phyloP scores from a whole-genome alignment of 1,140 invertebrate species.

The Hycleus cichorii region DNA sequence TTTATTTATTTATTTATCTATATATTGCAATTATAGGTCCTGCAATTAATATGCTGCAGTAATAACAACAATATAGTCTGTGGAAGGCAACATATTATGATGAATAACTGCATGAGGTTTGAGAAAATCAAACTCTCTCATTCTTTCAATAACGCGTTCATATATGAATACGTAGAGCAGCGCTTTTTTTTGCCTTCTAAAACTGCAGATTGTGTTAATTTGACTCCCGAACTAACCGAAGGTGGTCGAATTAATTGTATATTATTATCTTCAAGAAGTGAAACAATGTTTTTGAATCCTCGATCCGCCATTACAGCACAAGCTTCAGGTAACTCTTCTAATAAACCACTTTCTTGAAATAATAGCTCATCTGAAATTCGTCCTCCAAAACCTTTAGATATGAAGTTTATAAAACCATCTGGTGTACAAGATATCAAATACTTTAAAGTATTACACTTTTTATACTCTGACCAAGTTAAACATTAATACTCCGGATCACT shows the following conservation, averaged over 20 bases:
- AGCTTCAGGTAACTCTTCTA: slow-evolving; percentile 27
- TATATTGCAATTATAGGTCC: slow-evolving; percentile 13
- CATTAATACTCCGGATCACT: slow-evolving; percentile 17
- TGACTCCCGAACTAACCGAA: slow-evolving; percentile 20
- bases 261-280: slow-evolving; percentile 24
- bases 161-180: slow-evolving; percentile 24
- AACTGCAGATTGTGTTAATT: slow-evolving; percentile 19
- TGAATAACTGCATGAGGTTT: slow-evolving; percentile 30
- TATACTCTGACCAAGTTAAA: slow-evolving; percentile 37
- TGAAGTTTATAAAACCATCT: slow-evolving; percentile 38
- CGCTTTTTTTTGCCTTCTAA: slow-evolving; percentile 18
- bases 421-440: slow-evolving; percentile 38
- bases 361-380: slow-evolving; percentile 29
- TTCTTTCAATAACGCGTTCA: slow-evolving; percentile 22
- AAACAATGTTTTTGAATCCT: slow-evolving; percentile 39
- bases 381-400: slow-evolving; percentile 36
- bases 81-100: slow-evolving; percentile 19
- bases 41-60: slow-evolving; percentile 28
- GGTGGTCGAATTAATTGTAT: slow-evolving; percentile 33
- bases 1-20: too few species aligned
- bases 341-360: slow-evolving; percentile 31
- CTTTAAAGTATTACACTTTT: slow-evolving; percentile 40
- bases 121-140: slow-evolving; percentile 24
- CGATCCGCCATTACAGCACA: slow-evolving; percentile 35
- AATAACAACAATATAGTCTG: slow-evolving; percentile 13